Evolutionary conservation across 2,888 invertebrate genomes (phyloP), one percentile per base, ranked within the genome.

Genomic region (Labia minor): DNA sequence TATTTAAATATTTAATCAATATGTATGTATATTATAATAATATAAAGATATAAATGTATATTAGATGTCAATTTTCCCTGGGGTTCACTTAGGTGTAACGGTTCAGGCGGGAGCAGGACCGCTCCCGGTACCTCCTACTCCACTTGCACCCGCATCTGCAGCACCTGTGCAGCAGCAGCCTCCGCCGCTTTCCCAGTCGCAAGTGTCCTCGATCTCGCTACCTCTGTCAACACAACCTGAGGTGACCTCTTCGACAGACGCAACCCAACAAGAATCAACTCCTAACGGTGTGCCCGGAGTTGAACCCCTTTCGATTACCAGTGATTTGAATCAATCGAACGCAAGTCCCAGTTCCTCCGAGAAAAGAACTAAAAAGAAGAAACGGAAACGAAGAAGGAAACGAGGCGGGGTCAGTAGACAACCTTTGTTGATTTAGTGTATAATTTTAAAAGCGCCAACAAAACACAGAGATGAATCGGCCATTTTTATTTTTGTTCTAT

Each of bases 291-390:
- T 49, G n/a, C 49, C 49, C 6, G 49, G 49, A 3, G 49, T 16
- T n/a, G 49, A 49, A 49, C 49, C 4, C 2, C 49, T 14, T 49
- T 49, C 49, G 2, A 16, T 49, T n/a, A 49, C 49, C 49, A 49
- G 49, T 49, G 49, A 49, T 16, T 11, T 49, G 49, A 49, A 49
- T 14, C n/a, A 8, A 3, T 49, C 49, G 14, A 49, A 49, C 49
- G 49, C 49, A 2, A 49, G 49, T 49, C 49, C 49, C 49, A 49
- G 8, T 16, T 49, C 49, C n/a, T 49, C 49, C 49, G 49, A 49
- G 49, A 76, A 75, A 70, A 73, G 76, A 72, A 75, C 72, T 70
- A 76, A 74, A 74, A 77, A 77, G 73, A 77, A 74, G 73, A 77
- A 74, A 72, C 75, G 74, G 72, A 76, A 74, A 74, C 77, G 75